These are phyloP conservation scores for Notarius quadriscutis DNA, from an alignment of 2,113 vertebrate genomes.

Conservation along the genomic window DNA sequence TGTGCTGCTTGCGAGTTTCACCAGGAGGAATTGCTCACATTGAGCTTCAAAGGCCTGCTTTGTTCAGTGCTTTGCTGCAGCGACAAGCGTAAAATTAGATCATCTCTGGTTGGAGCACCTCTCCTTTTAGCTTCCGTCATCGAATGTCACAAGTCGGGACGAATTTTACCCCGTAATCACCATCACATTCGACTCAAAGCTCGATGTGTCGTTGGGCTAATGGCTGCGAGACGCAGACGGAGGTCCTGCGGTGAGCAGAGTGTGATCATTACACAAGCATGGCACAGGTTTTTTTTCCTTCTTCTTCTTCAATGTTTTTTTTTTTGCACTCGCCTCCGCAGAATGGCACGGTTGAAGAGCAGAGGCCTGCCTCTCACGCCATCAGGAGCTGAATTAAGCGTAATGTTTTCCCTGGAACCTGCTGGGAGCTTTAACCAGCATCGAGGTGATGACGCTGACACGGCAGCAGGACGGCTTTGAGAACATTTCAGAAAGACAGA, in stretches of 20 bases:
- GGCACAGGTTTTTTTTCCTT: background rate
- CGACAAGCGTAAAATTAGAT: background rate
- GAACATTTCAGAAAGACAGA: conserved; percentile 16
- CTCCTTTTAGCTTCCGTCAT: background rate
- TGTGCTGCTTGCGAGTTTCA: conserved; percentile 1
- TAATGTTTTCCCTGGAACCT: conserved; percentile 4
- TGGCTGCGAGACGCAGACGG: background rate
- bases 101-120: background rate
- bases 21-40: background rate
- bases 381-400: conserved; percentile 3
- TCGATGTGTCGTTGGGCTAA: background rate
- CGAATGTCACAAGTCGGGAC: background rate
- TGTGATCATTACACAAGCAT: background rate
- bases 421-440: conserved; percentile 12
- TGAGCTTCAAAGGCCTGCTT: background rate
- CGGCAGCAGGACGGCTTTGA: background rate
- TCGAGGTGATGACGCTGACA: background rate
- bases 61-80: background rate
- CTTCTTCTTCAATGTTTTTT: no score
- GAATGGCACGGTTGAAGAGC: background rate
- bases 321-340: background rate
- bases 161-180: background rate
- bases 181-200: background rate
- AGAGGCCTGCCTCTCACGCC: background rate
- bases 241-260: background rate